These are phyloP conservation scores for Thumatha senex DNA, from an alignment of 2,888 invertebrate species.

Conservation along the genomic window DNA sequence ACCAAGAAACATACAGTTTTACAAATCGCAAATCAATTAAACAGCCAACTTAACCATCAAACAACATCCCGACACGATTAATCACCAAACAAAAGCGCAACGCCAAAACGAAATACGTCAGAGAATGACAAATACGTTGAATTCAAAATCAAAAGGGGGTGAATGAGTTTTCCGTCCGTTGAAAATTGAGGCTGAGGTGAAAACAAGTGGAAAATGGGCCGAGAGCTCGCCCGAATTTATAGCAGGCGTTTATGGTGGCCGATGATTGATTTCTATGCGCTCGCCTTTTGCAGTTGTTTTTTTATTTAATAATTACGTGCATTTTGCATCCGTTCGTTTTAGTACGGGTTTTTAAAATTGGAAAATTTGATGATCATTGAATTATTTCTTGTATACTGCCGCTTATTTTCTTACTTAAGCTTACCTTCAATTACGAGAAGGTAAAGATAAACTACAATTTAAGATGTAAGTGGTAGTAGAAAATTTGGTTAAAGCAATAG, in stretches of 20 bases:
- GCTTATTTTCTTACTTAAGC: too few relatives aligned
- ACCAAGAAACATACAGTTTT: conserved; percentile 4
- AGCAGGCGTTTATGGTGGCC: conserved; percentile 53
- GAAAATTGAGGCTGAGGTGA: conserved; percentile 59
- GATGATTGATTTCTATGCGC: conserved; percentile 61
- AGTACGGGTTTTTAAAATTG: not conserved
- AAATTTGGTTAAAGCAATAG: too few relatives aligned
- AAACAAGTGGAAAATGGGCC: conserved; percentile 71
- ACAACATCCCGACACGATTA: conserved; percentile 32
- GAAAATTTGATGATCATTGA: not conserved
- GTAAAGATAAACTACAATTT: too few relatives aligned
- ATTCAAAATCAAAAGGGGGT: conserved; percentile 40
- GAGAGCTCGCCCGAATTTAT: conserved; percentile 60
- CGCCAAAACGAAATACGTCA: conserved; percentile 39
- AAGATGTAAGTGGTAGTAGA: too few relatives aligned
- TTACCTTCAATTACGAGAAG: too few relatives aligned
- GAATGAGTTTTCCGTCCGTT: conserved; percentile 40
- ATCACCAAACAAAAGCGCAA: conserved; percentile 37
- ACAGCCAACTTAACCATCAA: conserved; percentile 18
- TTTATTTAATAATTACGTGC: conserved; percentile 20
- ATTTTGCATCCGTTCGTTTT: not conserved
- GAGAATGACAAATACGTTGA: conserved; percentile 49
- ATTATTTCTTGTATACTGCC: too few relatives aligned
- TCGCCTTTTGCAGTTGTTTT: conserved; percentile 36
- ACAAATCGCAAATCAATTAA: conserved; percentile 14